Evolutionary conservation across 1,140 invertebrate species (phyloP).

Genomic region (Pseudoatta argentina): DNA sequence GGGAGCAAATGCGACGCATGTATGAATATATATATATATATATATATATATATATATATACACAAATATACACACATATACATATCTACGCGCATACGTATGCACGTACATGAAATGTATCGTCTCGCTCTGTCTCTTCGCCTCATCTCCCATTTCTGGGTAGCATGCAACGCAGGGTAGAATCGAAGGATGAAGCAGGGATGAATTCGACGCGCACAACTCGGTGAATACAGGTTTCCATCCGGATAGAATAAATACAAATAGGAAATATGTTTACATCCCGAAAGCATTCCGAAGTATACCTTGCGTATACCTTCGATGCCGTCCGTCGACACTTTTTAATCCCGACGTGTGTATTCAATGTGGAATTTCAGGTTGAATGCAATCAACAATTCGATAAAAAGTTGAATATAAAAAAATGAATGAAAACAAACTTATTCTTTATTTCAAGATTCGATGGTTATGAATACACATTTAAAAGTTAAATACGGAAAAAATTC

Average conservation of each 20-base stretch:
- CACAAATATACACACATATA: not conserved
- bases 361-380: not conserved
- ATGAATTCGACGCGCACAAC: conserved; percentile 54
- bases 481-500: not conserved
- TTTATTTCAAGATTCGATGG: not conserved
- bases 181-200: conserved; percentile 56
- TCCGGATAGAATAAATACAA: conserved; percentile 83
- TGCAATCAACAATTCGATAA: not conserved
- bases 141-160: not conserved
- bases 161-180: conserved; percentile 19
- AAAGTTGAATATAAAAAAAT: not conserved
- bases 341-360: conserved; percentile 20
- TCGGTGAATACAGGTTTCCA: conserved; percentile 60
- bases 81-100: not conserved
- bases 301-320: conserved; percentile 17
- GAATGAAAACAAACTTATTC: not conserved
- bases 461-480: not conserved
- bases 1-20: conserved; percentile 71
- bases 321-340: conserved; percentile 45
- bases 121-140: conserved; percentile 52
- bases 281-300: conserved; percentile 66
- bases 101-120: not conserved
- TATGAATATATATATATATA: conserved; percentile 12
- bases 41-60: too few relatives aligned
- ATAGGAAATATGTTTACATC: conserved; percentile 83